These are phyloP conservation scores for Cistogaster globosa DNA, from an alignment of 2,888 invertebrate genomes.

Conservation along the genomic window DNA sequence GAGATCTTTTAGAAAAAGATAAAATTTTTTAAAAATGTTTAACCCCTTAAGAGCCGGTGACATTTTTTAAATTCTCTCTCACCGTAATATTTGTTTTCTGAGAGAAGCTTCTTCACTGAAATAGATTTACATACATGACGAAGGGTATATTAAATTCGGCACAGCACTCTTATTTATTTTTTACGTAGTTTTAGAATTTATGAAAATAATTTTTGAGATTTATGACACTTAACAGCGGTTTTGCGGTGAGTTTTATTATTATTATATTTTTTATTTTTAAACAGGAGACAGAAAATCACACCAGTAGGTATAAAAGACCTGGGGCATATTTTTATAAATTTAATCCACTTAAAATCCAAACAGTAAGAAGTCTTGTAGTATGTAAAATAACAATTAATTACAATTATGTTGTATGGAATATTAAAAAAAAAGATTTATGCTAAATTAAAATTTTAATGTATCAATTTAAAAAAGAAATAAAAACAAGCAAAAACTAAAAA, in stretches of 20 bases:
- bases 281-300: neutral
- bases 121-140: no score
- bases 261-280: neutral
- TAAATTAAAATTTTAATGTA: neutral
- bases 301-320: neutral
- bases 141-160: no score
- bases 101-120: no score
- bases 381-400: slow-evolving; percentile 5
- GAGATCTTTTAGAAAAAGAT: no score
- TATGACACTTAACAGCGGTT: slow-evolving; percentile 2
- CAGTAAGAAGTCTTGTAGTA: neutral
- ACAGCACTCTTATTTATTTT: no score
- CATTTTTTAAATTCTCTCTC: no score
- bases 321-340: neutral
- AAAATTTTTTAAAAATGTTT: no score
- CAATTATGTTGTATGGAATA: neutral
- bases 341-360: no score
- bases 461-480: neutral
- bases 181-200: slow-evolving; percentile 35
- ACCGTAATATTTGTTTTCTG: no score
- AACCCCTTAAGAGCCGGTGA: no score
- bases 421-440: neutral
- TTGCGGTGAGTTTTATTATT: slow-evolving; percentile 15
- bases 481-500: neutral
- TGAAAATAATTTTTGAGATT: slow-evolving; percentile 19